These are phyloP conservation scores for Sceloporus undulatus DNA, from an alignment of 2,113 vertebrate species.

Conservation along the genomic window DNA sequence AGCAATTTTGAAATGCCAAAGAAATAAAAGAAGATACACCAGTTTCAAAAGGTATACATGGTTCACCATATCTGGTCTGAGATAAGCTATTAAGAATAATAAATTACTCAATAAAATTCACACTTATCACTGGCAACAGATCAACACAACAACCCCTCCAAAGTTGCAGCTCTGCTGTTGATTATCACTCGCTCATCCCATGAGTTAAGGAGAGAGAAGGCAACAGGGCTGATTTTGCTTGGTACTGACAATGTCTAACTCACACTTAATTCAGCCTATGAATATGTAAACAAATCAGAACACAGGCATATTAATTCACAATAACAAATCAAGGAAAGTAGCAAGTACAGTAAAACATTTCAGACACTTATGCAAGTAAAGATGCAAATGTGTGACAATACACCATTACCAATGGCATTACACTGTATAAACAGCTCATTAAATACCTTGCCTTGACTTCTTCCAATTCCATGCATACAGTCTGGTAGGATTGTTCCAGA, in stretches of 20 bases:
- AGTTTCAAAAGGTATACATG: not conserved
- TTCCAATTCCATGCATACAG: constrained; percentile 82
- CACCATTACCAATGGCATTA: rapidly evolving
- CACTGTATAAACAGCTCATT: rapidly evolving
- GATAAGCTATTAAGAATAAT: not conserved
- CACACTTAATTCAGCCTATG: not conserved
- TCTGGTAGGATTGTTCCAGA: constrained; percentile 84
- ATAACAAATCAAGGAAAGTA: not conserved
- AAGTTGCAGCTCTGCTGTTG: not conserved
- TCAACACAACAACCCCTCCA: not conserved
- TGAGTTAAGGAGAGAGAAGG: not conserved
- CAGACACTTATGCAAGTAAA: not conserved
- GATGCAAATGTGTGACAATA: not conserved
- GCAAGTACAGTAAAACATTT: not conserved
- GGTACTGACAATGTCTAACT: not conserved
- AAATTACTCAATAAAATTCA: not conserved
- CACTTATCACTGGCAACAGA: not conserved
- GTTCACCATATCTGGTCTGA: not conserved
- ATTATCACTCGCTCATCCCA: not conserved
- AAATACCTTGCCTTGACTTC: constrained; percentile 86
- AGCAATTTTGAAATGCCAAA: not conserved
- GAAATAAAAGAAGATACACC: not conserved
- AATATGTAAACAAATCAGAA: not conserved
- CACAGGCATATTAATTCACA: not conserved
- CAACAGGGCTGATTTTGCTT: not conserved